Evolutionary conservation across 1,140 invertebrate genomes (phyloP).

Genomic region (Trichonephila clavipes): DNA sequence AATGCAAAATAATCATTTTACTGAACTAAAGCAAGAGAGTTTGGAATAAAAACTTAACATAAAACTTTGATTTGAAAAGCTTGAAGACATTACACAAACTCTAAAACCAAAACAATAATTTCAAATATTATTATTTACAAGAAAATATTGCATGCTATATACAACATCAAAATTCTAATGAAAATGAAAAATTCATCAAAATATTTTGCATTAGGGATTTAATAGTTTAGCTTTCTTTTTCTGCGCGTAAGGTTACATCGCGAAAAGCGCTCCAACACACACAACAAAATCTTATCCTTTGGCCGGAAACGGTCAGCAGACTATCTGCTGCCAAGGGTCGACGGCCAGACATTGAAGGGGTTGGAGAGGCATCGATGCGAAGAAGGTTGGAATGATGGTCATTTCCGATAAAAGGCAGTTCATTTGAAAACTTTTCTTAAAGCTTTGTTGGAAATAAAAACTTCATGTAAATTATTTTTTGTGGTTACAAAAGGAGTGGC

Average conservation of each 20-base stretch:
- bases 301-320: slow-evolving; percentile 48
- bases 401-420: slow-evolving; percentile 43
- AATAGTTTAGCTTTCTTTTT: background rate
- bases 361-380: slow-evolving; percentile 29
- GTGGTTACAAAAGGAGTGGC: background rate
- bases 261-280: background rate
- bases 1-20: too few species aligned
- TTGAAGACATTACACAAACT: too few species aligned
- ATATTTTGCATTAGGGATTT: background rate
- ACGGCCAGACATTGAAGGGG: slow-evolving; percentile 42
- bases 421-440: slow-evolving; percentile 41
- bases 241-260: background rate
- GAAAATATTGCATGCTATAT: too few species aligned
- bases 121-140: too few species aligned
- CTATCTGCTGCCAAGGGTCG: slow-evolving; percentile 28
- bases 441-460: slow-evolving; percentile 39
- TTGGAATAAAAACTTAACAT: too few species aligned
- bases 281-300: slow-evolving; percentile 22
- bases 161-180: too few species aligned
- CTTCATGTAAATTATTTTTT: slow-evolving; percentile 50
- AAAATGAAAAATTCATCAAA: too few species aligned
- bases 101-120: too few species aligned
- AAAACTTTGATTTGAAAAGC: too few species aligned
- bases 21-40: too few species aligned
- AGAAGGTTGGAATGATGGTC: slow-evolving; percentile 51